Conservation (phyloP, 1,140 invertebrate species). For the Ectropis grisescens region DNA sequence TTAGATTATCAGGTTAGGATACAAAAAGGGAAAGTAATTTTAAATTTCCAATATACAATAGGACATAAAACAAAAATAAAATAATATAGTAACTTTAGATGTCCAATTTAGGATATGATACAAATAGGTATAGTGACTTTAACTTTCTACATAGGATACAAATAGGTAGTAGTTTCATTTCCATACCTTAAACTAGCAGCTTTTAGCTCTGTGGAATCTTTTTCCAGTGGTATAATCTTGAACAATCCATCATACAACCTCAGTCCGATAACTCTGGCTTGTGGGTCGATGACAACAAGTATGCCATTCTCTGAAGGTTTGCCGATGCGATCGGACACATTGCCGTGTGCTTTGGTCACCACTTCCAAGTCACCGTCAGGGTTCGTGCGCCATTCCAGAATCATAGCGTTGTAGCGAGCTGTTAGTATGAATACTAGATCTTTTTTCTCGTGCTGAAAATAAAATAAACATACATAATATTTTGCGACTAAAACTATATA, state of each 20-base stretch:
- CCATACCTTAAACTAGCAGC: slow-evolving; percentile 88
- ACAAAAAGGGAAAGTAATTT: too few relatives aligned
- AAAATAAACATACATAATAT: slow-evolving; percentile 4
- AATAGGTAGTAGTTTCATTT: too few relatives aligned
- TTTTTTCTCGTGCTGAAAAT: slow-evolving; percentile 88
- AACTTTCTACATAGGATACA: too few relatives aligned
- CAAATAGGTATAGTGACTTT: too few relatives aligned
- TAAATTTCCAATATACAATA: too few relatives aligned
- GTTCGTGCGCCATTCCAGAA: slow-evolving; percentile 86
- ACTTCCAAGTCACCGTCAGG: slow-evolving; percentile 87
- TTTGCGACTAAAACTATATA: slow-evolving; percentile 1
- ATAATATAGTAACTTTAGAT: too few relatives aligned
- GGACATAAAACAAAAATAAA: too few relatives aligned
- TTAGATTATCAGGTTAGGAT: too few relatives aligned
- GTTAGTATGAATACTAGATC: slow-evolving; percentile 96
- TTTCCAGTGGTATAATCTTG: slow-evolving; percentile 95
- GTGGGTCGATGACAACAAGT: slow-evolving; percentile 95
- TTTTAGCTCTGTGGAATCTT: slow-evolving; percentile 93
- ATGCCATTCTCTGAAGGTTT: slow-evolving; percentile 95
- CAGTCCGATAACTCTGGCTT: slow-evolving; percentile 94
- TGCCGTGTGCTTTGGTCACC: slow-evolving; percentile 95
- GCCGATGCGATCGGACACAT: slow-evolving; percentile 92
- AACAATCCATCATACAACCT: slow-evolving; percentile 97
- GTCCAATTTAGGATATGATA: too few relatives aligned
- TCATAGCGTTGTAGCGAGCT: slow-evolving; percentile 95